Evolutionary conservation across 2,113 vertebrate species (phyloP).

Genomic region (Pelmatolapia mariae): DNA sequence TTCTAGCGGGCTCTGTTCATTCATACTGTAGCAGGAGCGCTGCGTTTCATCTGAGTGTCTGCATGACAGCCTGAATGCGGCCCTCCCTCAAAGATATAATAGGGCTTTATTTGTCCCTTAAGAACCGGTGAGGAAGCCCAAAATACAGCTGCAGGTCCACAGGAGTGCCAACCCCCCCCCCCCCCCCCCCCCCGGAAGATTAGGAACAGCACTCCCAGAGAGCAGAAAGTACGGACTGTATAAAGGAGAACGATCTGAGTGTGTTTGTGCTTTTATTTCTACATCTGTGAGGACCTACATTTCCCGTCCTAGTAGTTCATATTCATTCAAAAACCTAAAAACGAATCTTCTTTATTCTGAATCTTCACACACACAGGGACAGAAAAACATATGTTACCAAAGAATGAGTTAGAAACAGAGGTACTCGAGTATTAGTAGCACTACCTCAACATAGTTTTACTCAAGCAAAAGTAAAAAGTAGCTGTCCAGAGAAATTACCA

Average conservation of each 20-base stretch:
- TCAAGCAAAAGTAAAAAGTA: background rate
- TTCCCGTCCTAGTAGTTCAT: background rate
- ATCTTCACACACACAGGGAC: background rate
- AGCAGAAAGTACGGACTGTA: background rate
- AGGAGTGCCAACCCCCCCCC: constrained; percentile 9
- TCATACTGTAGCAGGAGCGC: constrained; percentile 21
- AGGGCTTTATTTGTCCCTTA: constrained; percentile 62
- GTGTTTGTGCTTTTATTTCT: background rate
- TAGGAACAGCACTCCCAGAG: background rate
- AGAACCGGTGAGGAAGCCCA: constrained; percentile 45
- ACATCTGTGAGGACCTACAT: background rate
- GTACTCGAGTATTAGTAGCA: background rate
- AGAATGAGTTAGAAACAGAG: background rate
- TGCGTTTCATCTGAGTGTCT: constrained; percentile 33
- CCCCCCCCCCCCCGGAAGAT: background rate
- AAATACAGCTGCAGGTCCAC: constrained; percentile 49
- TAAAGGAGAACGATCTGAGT: background rate
- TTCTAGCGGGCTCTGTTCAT: constrained; percentile 16
- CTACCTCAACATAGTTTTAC: background rate
- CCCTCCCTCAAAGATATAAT: constrained; percentile 62
- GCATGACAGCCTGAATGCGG: constrained; percentile 63
- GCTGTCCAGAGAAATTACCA: background rate
- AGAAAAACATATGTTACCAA: background rate
- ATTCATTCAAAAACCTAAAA: background rate
- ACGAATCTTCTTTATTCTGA: background rate